Base-by-base conservation (phyloP, 2,888 invertebrate species). In the Odontothrips loti region DNA sequence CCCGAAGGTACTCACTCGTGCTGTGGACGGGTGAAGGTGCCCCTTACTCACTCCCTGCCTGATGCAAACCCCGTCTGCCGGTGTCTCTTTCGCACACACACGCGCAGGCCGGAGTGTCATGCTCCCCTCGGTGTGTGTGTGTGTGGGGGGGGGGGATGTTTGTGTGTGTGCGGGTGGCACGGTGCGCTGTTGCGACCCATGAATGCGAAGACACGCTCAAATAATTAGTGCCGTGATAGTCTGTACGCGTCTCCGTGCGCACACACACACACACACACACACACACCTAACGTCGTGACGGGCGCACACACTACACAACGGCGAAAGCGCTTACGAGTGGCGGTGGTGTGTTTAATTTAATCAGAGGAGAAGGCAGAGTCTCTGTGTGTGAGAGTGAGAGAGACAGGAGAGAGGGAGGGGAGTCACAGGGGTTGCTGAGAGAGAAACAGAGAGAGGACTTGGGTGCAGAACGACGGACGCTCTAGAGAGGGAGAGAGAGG, bases 151-250 rank as follows among this genome's bases (percentile, higher is more conserved):
- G n/a, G n/a, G n/a, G n/a, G n/a, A n/a, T 43, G 34, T 43, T 2
- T 43, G 34, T 43, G 34, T 43, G 34, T 43, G 34, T 43, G 34
- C 34, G 34, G 34, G 34, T 43, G 81, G 82, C 81, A 82, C 82
- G 83, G 82, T 82, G 83, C 68, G 68, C 58, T 75, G 58, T 23
- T 27, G 68, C 23, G 68, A 27, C 68, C 68, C 68, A 75, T 75
- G 68, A 75, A 75, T 75, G 68, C 68, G 68, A 75, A 75, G 68
- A 75, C 68, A 75, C 68, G 68, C 68, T 75, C 68, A 75, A 75
- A 75, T 75, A 75, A 75, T 75, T 75, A 75, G 68, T 75, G 68
- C 68, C 68, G 68, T 27, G 68, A 75, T 75, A 75, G 68, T 75
- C 68, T 75, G 23, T 43, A 43, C 34, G 34, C 34, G 34, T 43